A percentile compares a stretch with the other conserved stretches of the same genome.
phyloP scores from a whole-genome alignment of 2,888 invertebrate genomes.

The Incurvaria masculella region DNA sequence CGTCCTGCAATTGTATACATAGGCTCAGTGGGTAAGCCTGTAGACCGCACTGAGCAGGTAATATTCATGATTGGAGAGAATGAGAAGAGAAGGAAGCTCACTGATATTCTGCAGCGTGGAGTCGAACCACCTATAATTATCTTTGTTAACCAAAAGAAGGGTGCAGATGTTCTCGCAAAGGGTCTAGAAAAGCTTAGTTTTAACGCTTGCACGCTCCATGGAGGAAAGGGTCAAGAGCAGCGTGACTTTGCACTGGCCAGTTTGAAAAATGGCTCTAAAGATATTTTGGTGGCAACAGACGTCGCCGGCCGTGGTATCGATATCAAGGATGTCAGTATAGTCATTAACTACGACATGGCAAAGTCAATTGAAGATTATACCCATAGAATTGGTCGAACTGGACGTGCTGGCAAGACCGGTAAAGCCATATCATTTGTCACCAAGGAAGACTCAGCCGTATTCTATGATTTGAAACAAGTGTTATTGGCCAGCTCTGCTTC shows the following conservation, averaged over 20 bases:
- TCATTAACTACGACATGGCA: constrained; percentile 99
- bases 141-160: constrained; percentile 99
- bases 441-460: constrained; percentile 91
- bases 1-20: constrained; percentile 98
- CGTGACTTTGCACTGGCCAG: constrained; percentile 97
- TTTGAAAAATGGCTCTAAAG: constrained; percentile 93
- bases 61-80: constrained; percentile 94
- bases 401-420: constrained; percentile 97
- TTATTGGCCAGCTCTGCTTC: constrained; percentile 88
- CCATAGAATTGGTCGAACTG: constrained; percentile 98
- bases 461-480: constrained; percentile 96
- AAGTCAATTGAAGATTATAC: constrained; percentile 98
- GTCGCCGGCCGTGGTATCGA: constrained; percentile 99
- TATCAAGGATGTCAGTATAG: constrained; percentile 98
- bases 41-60: constrained; percentile 96
- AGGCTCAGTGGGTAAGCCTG: constrained; percentile 95
- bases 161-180: constrained; percentile 96
- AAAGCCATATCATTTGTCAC: constrained; percentile 95
- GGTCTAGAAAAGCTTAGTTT: constrained; percentile 95
- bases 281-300: constrained; percentile 98
- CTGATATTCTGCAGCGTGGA: constrained; percentile 84
- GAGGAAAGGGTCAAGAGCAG: constrained; percentile 99
- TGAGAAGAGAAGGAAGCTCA: constrained; percentile 94
- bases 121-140: constrained; percentile 98
- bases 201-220: constrained; percentile 96